Base-by-base conservation (phyloP, 2,888 invertebrate genomes). In the Eurytoma californica region DNA sequence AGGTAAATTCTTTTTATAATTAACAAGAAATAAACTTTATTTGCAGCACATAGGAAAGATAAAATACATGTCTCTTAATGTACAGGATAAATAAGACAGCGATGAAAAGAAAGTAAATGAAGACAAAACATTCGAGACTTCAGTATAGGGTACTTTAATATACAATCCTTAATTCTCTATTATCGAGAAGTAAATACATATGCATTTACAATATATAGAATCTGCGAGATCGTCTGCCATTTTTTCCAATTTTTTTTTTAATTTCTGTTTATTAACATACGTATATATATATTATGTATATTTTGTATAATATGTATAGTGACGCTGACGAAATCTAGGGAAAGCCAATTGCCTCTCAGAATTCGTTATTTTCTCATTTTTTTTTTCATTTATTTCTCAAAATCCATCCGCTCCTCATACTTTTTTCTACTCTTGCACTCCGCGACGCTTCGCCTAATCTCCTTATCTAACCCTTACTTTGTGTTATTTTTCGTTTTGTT, bases 101-200 rank as follows among this genome's bases (percentile, higher is more conserved):
- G 49, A 20, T 61, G 73, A 66, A 68, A 69, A 76, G 58, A 49
- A 49, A 53, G 55, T 18, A 72, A 47, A 14, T 72, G 77, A 61
- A 73, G 77, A 53, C 78, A 78, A 68, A 65, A 39, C n/a, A 16
- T 47, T 58, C 65, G 53, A 82, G 83, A 84, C 83, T 84, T 84
- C 80, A 82, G 82, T 79, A 68, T 83, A 83, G 82, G 83, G 83
- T 83, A 83, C 82, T 83, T 85, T 83, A 84, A 85, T 85, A 83
- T 85, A 85, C 84, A 85, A 85, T 85, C 82, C 83, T 84, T 82
- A 80, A 84, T 83, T 72, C 82, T 84, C 84, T 84, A 85, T 84
- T 84, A 85, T 81, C 83, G 80, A 84, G 84, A 85, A 84, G 83
- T 85, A 85, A 84, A 84, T 85, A 85, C 84, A 82, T 82, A 82